Base-by-base conservation (phyloP, 2,888 invertebrate species). In the Megalurothrips usitatus region DNA sequence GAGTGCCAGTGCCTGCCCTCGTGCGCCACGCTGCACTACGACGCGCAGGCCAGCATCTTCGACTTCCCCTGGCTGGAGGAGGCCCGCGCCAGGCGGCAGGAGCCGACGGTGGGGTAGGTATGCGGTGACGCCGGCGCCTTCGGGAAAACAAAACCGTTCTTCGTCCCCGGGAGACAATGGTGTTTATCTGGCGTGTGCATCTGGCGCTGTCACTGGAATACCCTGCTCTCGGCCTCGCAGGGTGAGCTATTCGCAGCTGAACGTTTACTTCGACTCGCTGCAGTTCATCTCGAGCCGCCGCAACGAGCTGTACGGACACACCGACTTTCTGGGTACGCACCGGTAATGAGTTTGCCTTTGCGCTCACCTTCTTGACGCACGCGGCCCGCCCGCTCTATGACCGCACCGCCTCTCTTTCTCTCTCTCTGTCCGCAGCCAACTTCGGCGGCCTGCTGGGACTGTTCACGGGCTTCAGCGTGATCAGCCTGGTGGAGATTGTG, bases 41-140 rank as follows among this genome's bases (percentile, higher is more conserved):
- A 93, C 84, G 92, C 92, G 0, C 93, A 93, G 86, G 92, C 91
- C 0, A 93, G 93, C 0, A 93, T 93, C 84, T 92, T 92, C 0
- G 90, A 92, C 84, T 92, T 91, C 83, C 90, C 92, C 84, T 92
- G 91, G 89, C 87, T 78, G 78, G 78, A 78, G 23, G 68, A n/a
- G 23, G 63, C 34, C 34, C 34, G 6, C 34, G 34, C 34, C 34
- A 43, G 6, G 34, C 34, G 34, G 34, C 34, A 43, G 34, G 34
- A 43, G 34, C 34, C 6, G 34, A 2, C 34, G 34, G 2, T 6
- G 6, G 34, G 34, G 34, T 43, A 6, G 6, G 34, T 43, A n/a
- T n/a, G 34, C 3, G 6, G 34, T 43, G 34, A 43, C 34, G 34
- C n/a, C n/a, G n/a, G n/a, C n/a, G n/a, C n/a, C n/a, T n/a, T n/a